Evolutionary conservation across 2,113 vertebrate species (phyloP).

Genomic region (Antechinus stuartii): DNA sequence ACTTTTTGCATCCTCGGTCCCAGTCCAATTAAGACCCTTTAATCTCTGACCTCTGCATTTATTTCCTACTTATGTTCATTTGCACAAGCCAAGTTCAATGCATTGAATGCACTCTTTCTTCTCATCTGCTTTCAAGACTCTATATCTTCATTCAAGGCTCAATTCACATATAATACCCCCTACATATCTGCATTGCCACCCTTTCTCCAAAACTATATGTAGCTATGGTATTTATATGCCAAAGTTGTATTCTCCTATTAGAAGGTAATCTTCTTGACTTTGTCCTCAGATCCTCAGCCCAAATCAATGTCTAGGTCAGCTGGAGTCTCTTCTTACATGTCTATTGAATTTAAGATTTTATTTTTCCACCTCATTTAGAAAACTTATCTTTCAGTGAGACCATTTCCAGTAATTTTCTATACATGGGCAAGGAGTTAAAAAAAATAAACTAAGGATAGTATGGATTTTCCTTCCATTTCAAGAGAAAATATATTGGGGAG

Average conservation of each 20-base stretch:
- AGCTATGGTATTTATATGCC: neutral
- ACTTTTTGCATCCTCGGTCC: neutral
- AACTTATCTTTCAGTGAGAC: conserved; percentile 30
- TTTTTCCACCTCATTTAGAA: neutral
- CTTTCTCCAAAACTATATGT: neutral
- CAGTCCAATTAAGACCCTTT: neutral
- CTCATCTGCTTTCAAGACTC: neutral
- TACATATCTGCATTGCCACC: neutral
- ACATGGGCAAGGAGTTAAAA: neutral
- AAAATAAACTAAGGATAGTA: neutral
- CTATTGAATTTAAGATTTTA: neutral
- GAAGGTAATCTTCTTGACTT: neutral
- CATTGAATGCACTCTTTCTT: neutral
- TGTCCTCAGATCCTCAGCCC: neutral
- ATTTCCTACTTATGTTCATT: neutral
- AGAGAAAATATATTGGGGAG: neutral
- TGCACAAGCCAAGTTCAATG: neutral
- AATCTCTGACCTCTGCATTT: neutral
- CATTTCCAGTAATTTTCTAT: neutral
- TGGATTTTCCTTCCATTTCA: neutral
- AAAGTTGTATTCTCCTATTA: neutral
- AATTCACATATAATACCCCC: neutral
- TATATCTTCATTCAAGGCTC: neutral
- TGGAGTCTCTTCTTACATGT: neutral
- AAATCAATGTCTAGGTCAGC: neutral